A percentile compares a stretch with the other conserved stretches of the same genome.
Evolutionary conservation across 2,113 vertebrate genomes (phyloP).

Genomic region (Paralichthys olivaceus): DNA sequence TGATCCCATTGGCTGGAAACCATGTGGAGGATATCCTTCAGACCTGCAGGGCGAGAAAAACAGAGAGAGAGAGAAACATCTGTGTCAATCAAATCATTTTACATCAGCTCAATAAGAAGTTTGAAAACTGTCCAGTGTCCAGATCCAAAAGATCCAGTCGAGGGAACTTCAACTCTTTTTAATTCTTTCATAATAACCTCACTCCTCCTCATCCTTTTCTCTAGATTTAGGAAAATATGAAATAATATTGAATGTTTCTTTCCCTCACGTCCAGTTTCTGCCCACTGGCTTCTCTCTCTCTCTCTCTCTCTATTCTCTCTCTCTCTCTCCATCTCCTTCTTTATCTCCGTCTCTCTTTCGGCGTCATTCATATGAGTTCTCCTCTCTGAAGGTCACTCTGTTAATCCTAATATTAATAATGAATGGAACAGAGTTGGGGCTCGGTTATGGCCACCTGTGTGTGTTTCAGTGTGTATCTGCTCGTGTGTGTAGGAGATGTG

Average conservation of each 20-base stretch:
- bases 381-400: constrained; percentile 94
- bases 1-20: constrained; percentile 95
- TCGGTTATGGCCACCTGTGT: constrained; percentile 81
- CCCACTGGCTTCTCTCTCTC: no score
- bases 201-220: no score
- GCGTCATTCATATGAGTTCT: constrained; percentile 56
- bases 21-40: constrained; percentile 95
- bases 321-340: constrained; percentile 17
- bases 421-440: constrained; percentile 86
- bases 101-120: no score
- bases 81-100: no score
- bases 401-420: constrained; percentile 99
- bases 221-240: neutral
- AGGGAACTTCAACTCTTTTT: no score
- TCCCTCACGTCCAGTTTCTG: neutral
- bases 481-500: no score
- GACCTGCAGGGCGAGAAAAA: constrained; percentile 79
- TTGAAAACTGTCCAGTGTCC: no score
- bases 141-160: no score
- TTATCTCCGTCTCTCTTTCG: neutral
- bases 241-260: constrained; percentile 20
- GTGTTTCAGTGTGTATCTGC: neutral
- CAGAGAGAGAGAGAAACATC: neutral
- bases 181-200: no score
- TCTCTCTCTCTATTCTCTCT: neutral